phyloP scores from a whole-genome alignment of 1,140 invertebrate species.

The Drosophila littoralis region DNA sequence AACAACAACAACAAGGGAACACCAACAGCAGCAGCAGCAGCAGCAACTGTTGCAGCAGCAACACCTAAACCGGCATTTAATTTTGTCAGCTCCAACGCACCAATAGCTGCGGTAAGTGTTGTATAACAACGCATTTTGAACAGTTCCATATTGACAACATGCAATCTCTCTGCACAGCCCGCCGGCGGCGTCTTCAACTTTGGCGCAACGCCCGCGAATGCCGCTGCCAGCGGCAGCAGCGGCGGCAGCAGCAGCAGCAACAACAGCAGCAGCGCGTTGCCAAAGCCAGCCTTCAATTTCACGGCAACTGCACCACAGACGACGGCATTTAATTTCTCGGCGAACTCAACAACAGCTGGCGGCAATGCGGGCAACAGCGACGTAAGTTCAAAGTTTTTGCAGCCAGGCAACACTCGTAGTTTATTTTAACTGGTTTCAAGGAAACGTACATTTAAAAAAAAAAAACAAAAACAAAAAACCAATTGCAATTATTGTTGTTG shows the following conservation, averaged over 20 bases:
- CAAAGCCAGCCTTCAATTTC: constrained; percentile 67
- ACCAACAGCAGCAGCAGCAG: constrained; percentile 28
- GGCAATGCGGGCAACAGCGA: constrained; percentile 18
- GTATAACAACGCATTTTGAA: background rate
- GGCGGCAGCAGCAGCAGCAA: background rate
- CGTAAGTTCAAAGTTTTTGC: constrained; percentile 41
- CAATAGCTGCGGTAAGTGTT: constrained; percentile 42
- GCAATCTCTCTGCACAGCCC: constrained; percentile 7
- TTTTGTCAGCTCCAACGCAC: constrained; percentile 46
- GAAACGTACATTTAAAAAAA: background rate
- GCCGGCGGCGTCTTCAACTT: constrained; percentile 55
- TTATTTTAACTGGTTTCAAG: background rate
- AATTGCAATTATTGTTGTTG: constrained; percentile 44
- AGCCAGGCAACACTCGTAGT: constrained; percentile 4
- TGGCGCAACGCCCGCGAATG: constrained; percentile 27
- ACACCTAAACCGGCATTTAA: constrained; percentile 58
- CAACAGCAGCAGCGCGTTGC: background rate
- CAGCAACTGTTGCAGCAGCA: constrained; percentile 6
- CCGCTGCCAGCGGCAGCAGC: background rate
- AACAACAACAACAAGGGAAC: background rate
- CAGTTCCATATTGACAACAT: background rate
- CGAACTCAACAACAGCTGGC: constrained; percentile 18
- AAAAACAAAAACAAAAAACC: no score
- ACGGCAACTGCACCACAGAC: constrained; percentile 46
- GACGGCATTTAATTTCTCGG: constrained; percentile 58